Evolutionary conservation across 2,113 vertebrate species (phyloP).

Genomic region (Suricata suricatta): DNA sequence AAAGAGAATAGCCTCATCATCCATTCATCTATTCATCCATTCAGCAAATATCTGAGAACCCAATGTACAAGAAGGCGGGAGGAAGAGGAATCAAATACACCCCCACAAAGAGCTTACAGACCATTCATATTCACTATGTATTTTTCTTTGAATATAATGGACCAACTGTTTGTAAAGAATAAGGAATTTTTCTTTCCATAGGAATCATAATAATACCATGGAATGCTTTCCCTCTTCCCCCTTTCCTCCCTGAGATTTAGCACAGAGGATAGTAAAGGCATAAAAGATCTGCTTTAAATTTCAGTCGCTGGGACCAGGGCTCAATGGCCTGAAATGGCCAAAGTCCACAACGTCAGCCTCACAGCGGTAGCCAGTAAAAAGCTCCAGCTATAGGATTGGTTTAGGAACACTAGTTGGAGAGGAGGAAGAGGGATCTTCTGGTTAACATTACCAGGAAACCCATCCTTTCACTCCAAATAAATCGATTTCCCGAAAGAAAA

Average conservation of each 20-base stretch:
- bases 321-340: neutral
- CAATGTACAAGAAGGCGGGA: neutral
- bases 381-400: neutral
- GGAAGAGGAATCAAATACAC: neutral
- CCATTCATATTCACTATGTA: neutral
- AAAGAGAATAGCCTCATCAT: neutral
- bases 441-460: neutral
- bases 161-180: neutral
- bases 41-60: neutral
- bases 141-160: neutral
- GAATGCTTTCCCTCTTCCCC: neutral
- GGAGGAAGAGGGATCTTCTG: neutral
- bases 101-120: neutral
- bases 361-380: neutral
- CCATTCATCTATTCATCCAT: neutral
- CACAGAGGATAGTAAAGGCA: neutral
- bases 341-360: neutral
- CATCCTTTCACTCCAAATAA: neutral
- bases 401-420: neutral
- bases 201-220: neutral
- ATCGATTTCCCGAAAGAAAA: neutral
- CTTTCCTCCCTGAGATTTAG: neutral
- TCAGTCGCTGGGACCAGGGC: neutral
- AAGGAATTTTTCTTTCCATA: neutral
- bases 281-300: neutral